phyloP scores from a whole-genome alignment of 2,888 invertebrate species.

The Andrena dorsata region DNA sequence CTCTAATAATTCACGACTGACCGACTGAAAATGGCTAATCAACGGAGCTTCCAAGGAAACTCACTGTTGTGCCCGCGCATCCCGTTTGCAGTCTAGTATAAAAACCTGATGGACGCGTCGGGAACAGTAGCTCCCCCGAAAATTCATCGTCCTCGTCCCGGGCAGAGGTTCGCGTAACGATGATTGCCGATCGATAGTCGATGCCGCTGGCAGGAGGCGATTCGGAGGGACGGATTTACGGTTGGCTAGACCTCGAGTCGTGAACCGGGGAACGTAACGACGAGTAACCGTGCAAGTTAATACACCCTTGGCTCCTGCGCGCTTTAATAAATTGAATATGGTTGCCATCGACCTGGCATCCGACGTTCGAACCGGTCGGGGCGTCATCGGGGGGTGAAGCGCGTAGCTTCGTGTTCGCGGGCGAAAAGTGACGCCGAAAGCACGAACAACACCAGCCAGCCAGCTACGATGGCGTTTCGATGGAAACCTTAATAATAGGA shows the following conservation, averaged over 20 bases:
- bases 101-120: background rate
- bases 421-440: conserved; percentile 38
- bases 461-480: conserved; percentile 49
- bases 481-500: conserved; percentile 68
- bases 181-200: conserved; percentile 43
- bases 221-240: conserved; percentile 7
- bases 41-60: background rate
- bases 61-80: background rate
- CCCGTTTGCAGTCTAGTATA: background rate
- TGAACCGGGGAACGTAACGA: conserved; percentile 22
- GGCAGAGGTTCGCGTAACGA: conserved; percentile 12
- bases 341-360: background rate
- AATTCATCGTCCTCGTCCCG: conserved; percentile 18
- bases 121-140: conserved; percentile 5
- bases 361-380: conserved; percentile 40
- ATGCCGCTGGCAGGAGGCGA: conserved; percentile 13
- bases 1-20: too few species aligned
- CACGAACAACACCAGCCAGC: conserved; percentile 35
- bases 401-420: conserved; percentile 25
- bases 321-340: conserved; percentile 58
- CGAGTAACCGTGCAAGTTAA: conserved; percentile 48
- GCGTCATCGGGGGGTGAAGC: conserved; percentile 45
- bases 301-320: conserved; percentile 45
- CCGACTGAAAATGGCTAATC: too few species aligned
- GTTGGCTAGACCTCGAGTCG: conserved; percentile 7